Evolutionary conservation across 2,797 vertebrate genomes (phyloP), one percentile per base, ranked within the genome.

Genomic region (Tenualosa thibaudeaui): DNA sequence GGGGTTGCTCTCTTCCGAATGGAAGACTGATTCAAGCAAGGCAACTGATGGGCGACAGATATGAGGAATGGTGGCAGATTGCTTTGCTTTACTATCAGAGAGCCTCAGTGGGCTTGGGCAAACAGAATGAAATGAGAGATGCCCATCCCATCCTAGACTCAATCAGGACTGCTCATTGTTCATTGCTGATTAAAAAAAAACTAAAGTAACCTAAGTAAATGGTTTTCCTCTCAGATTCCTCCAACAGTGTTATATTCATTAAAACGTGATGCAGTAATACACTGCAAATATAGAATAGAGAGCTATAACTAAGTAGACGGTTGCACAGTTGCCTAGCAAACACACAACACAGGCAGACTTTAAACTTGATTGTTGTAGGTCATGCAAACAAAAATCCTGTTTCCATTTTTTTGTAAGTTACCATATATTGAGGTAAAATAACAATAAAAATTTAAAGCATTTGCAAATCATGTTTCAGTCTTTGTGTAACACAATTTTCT

Each of bases 111-210:
- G 22, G 81, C 83, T 68, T 85, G 84, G n/a, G 49, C 68, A 86
- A 88, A 88, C 60, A 81, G 17, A 82, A 58, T 85, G 68, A 87
- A 54, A 81, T 85, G 51, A 40, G 62, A 54, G 49, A 58, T 75
- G 37, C 22, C 17, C 31, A 85, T 58, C 43, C 37, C 40, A 85
- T 51, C 31, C 37, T 26, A 49, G 24, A 46, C 54, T 19, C 51
- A 86, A 87, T 86, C 83, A 84, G 78, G 10, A 54, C 65, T 81
- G 68, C 85, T 86, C 60, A 86, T 68, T 83, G 68, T 86, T 85
- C 60, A 85, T 6, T 53, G 53, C 54, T 19, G 12, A 68, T 86
- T 75, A 84, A 87, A 49, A 50, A 37, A 84, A 78, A 62, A n/a
- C n/a, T n/a, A n/a, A n/a, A n/a, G n/a, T n/a, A n/a, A n/a, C n/a